A percentile compares a stretch with the other conserved stretches of the same genome.
Conservation (phyloP, 53 echinoderm and acorn worm species). For the Paelopatides confundens region DNA sequence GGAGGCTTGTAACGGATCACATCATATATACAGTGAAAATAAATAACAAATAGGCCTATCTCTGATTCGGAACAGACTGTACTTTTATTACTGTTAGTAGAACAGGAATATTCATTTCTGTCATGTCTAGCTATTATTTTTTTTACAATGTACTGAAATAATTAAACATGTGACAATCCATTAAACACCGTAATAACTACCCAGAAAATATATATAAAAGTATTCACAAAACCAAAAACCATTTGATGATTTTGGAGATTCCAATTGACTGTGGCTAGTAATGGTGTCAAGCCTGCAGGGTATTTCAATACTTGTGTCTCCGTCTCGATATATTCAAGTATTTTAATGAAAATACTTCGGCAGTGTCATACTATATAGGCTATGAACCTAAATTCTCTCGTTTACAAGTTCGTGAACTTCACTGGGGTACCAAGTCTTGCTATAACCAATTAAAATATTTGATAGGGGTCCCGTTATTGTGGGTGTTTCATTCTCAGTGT, state of each 20-base stretch:
- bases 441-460: slow-evolving; percentile 55
- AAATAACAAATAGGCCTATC: too few relatives aligned
- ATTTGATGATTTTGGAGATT: neutral
- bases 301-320: neutral
- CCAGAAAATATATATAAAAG: neutral
- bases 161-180: too few relatives aligned
- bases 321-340: neutral
- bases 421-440: slow-evolving; percentile 12
- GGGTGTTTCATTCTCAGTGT: slow-evolving; percentile 1
- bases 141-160: too few relatives aligned
- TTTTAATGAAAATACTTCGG: neutral
- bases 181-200: too few relatives aligned
- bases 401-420: slow-evolving; percentile 32
- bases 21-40: too few relatives aligned
- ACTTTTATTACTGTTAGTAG: too few relatives aligned
- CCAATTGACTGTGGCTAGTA: neutral
- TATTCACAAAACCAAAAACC: neutral
- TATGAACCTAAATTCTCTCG: neutral
- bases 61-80: too few relatives aligned
- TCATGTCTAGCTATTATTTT: too few relatives aligned
- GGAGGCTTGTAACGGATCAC: too few relatives aligned
- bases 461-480: slow-evolving; percentile 53
- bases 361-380: neutral
- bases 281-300: neutral
- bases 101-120: too few relatives aligned